Percentiles rank a stretch among this genome's conserved stretches.
phyloP scores from a whole-genome alignment of 2,888 invertebrate species.

The Pandemis corylana region DNA sequence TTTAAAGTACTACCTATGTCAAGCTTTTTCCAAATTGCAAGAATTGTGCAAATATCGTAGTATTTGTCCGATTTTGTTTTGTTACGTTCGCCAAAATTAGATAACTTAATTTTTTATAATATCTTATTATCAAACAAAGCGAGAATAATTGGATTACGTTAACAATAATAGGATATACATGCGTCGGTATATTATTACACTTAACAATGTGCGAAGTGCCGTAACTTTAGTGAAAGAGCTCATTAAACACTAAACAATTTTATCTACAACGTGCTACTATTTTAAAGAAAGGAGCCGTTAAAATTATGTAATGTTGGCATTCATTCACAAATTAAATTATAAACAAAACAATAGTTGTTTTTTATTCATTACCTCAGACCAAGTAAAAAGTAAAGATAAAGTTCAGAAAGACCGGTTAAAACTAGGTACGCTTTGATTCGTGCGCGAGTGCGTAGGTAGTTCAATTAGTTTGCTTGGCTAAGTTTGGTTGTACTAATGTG shows the following conservation, averaged over 20 bases:
- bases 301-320: background rate
- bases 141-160: slow-evolving; percentile 20
- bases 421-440: too few relatives aligned
- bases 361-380: too few relatives aligned
- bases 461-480: too few relatives aligned
- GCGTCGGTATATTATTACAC: background rate
- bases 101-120: background rate
- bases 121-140: slow-evolving; percentile 16
- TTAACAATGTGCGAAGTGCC: slow-evolving; percentile 5
- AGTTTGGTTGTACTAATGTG: too few relatives aligned
- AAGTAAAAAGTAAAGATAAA: too few relatives aligned
- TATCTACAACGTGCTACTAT: background rate
- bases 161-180: slow-evolving; percentile 6
- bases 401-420: too few relatives aligned
- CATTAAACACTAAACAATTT: background rate
- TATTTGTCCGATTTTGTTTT: background rate
- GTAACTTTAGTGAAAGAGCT: slow-evolving; percentile 2
- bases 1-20: too few relatives aligned
- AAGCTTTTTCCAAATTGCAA: too few relatives aligned
- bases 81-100: background rate
- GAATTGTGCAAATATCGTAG: background rate
- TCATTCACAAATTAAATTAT: background rate
- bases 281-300: background rate
- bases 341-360: background rate
- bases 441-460: too few relatives aligned